phyloP scores from a whole-genome alignment of 1,140 invertebrate genomes.

The Hetaerina americana region DNA sequence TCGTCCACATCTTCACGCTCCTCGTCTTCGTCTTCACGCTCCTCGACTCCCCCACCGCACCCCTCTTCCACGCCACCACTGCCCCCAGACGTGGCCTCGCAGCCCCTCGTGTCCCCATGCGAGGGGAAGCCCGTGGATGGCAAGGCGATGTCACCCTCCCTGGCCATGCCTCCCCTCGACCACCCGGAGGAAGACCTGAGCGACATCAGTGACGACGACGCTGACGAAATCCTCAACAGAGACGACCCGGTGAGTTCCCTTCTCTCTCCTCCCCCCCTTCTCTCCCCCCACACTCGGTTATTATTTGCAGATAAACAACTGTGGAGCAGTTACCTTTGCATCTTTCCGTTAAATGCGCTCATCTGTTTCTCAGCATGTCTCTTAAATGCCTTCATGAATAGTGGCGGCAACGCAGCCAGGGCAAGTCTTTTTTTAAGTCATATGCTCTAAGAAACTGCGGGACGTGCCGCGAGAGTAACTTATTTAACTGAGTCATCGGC shows the following conservation, averaged over 20 bases:
- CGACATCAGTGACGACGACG: slow-evolving; percentile 68
- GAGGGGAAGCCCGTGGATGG: slow-evolving; percentile 34
- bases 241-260: slow-evolving; percentile 42
- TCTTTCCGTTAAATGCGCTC: too few relatives aligned
- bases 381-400: too few relatives aligned
- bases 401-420: too few relatives aligned
- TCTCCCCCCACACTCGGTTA: too few relatives aligned
- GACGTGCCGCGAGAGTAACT: too few relatives aligned
- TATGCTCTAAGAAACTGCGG: too few relatives aligned
- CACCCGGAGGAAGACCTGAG: slow-evolving; percentile 55
- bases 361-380: too few relatives aligned
- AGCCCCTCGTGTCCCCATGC: not conserved
- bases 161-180: not conserved
- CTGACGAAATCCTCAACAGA: slow-evolving; percentile 69
- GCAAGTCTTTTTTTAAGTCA: too few relatives aligned
- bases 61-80: not conserved
- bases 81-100: not conserved
- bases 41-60: not conserved
- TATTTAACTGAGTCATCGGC: too few relatives aligned
- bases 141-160: not conserved
- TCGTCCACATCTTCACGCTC: not conserved
- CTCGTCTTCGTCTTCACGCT: not conserved
- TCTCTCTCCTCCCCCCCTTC: not conserved
- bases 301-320: too few relatives aligned
- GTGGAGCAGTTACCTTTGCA: too few relatives aligned